Percentiles rank a stretch among this genome's conserved stretches.
Evolutionary conservation across 2,113 vertebrate species (phyloP).

Genomic region (Boulengeromyrus knoepffleri): DNA sequence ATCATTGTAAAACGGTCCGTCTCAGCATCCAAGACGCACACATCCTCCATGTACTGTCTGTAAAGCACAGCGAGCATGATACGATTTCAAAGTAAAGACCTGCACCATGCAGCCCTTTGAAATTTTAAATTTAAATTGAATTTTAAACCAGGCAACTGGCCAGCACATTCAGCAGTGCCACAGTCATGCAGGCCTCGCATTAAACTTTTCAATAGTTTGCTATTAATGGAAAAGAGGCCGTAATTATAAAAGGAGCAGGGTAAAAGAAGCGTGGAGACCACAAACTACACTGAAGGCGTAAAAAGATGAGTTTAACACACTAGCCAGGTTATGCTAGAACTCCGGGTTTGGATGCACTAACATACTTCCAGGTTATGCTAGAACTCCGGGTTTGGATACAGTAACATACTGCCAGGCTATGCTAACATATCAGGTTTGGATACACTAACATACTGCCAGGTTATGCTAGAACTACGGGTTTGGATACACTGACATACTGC

Average conservation of each 20-base stretch:
- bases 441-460: not conserved
- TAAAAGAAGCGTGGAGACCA: too few relatives aligned
- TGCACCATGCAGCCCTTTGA: not conserved
- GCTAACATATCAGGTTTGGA: not conserved
- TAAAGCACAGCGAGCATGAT: constrained; percentile 14
- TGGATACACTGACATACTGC: not conserved
- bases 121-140: not conserved
- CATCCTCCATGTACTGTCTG: constrained; percentile 59
- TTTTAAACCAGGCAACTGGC: not conserved
- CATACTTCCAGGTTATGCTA: not conserved
- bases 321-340: not conserved
- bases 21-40: constrained; percentile 67
- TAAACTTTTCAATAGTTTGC: not conserved
- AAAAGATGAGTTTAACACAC: too few relatives aligned
- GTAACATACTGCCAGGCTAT: too few relatives aligned
- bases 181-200: not conserved
- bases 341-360: not conserved
- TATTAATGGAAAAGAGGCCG: not conserved
- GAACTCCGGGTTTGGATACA: not conserved
- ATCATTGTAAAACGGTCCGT: constrained; percentile 52
- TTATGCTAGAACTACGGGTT: not conserved
- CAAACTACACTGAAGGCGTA: too few relatives aligned
- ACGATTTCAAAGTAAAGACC: not conserved
- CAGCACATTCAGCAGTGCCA: not conserved
- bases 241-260: not conserved